These are phyloP conservation scores for Cydia pomonella DNA, from an alignment of 1,140 invertebrate species.

Conservation along the genomic window DNA sequence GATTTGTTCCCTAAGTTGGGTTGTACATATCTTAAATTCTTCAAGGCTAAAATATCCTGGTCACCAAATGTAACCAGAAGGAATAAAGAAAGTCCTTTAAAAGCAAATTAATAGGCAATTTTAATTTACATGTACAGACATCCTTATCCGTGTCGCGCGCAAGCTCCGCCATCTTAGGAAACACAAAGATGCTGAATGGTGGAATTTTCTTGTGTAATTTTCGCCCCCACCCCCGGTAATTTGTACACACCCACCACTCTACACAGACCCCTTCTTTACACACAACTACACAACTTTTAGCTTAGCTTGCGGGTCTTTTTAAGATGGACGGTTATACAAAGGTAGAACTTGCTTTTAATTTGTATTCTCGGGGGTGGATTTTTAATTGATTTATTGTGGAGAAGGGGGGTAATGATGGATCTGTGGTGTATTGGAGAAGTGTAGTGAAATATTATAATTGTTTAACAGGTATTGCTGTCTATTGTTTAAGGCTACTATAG, in stretches of 20 bases:
- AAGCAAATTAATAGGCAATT: no score
- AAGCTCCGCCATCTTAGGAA: slow-evolving; percentile 74
- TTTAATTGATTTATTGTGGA: slow-evolving; percentile 55
- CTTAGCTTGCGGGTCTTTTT: slow-evolving; percentile 36
- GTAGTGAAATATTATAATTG: neutral
- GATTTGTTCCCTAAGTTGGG: no score
- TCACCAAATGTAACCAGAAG: no score
- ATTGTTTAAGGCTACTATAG: no score
- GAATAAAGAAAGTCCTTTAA: no score
- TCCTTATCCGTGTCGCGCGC: slow-evolving; percentile 35
- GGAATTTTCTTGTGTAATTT: slow-evolving; percentile 81
- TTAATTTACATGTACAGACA: no score
- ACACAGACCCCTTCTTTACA: slow-evolving; percentile 42
- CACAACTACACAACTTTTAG: slow-evolving; percentile 17
- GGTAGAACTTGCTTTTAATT: slow-evolving; percentile 44
- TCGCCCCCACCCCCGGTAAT: slow-evolving; percentile 70
- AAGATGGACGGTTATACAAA: slow-evolving; percentile 36
- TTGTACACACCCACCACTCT: slow-evolving; percentile 47
- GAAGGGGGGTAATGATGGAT: neutral
- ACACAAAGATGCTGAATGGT: slow-evolving; percentile 79
- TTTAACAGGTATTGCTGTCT: no score
- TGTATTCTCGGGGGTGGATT: slow-evolving; percentile 48
- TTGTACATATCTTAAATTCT: no score
- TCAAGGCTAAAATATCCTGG: no score
- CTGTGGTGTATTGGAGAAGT: neutral